phyloP scores from a whole-genome alignment of 2,888 invertebrate species.

The Laspeyria flexula region DNA sequence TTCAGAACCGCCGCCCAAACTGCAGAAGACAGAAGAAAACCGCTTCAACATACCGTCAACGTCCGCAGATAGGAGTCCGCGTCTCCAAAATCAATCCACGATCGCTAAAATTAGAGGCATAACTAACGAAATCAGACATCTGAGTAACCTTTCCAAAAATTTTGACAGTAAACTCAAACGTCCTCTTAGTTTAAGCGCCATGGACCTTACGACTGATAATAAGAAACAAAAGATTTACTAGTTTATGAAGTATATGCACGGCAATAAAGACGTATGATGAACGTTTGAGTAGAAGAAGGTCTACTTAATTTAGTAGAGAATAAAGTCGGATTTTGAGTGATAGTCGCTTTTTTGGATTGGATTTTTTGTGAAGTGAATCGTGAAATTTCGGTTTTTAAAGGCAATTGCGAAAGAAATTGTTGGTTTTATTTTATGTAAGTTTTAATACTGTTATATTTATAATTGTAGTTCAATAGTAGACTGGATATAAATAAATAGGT shows the following conservation, averaged over 20 bases:
- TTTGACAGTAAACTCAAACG: slow-evolving; percentile 59
- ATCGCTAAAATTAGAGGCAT: slow-evolving; percentile 66
- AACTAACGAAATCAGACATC: slow-evolving; percentile 64
- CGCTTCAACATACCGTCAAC: slow-evolving; percentile 41
- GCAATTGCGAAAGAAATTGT: too few species aligned
- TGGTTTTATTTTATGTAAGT: too few species aligned
- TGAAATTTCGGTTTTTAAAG: too few species aligned
- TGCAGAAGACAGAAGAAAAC: slow-evolving; percentile 42
- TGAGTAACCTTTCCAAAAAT: slow-evolving; percentile 57
- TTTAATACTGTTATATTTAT: too few species aligned
- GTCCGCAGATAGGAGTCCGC: slow-evolving; percentile 39
- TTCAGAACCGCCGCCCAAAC: slow-evolving; percentile 49
- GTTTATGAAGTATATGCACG: background rate
- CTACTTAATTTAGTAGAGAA: background rate
- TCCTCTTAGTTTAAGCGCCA: slow-evolving; percentile 28
- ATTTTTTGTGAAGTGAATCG: background rate
- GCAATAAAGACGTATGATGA: background rate
- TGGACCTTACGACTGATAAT: slow-evolving; percentile 41
- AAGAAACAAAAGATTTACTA: slow-evolving; percentile 66
- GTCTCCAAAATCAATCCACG: slow-evolving; percentile 47
- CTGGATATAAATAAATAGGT: too few species aligned
- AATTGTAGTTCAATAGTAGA: too few species aligned
- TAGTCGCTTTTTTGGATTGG: background rate
- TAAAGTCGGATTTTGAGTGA: background rate
- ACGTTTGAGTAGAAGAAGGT: background rate